Base-by-base conservation (phyloP, 2,888 invertebrate genomes). In the Cosmia trapezina region DNA sequence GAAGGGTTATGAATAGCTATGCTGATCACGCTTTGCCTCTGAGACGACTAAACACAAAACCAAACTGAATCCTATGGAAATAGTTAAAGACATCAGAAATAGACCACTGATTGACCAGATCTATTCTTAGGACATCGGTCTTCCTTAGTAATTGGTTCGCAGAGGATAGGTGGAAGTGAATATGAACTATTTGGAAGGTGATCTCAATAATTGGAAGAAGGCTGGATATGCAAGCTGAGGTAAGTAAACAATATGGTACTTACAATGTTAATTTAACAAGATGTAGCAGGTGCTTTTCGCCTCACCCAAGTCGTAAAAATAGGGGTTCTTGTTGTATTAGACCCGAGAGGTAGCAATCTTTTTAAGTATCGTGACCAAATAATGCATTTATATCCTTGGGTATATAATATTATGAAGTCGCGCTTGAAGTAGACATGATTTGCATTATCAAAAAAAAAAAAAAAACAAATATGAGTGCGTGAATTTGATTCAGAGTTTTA, bases 281-380 rank as follows among this genome's bases (percentile, higher is more conserved):
- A 14, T 65, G 54, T 33, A 72, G 28, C 79, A 79, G 72, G 43
- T 78, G 76, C 17, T 33, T 37, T 59, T 60, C 2, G n/a, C 57
- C 17, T 60, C 2, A 5, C 0, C 4, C n/a, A 22, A 17, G 72
- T 76, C 79, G n/a, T 76, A 77, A 79, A 78, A 65, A 33, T 45
- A 43, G 8, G 45, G 37, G 57, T 63, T 76, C 12, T 12, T 56
- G 43, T 41, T 41, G 41, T 33, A 51, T 47, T 47, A 68, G 41
- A n/a, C 4, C 17, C 11, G 2, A 5, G 28, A 70, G 12, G 7
- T 47, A 37, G 49, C 45, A 53, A 77, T 47, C n/a, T 74, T 69
- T 41, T 19, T 47, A 28, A 74, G 45, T 59, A 51, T 11, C 8
- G 12, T n/a, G 3, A 41, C n/a, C 17, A 14, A 54, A 56, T 49